Evolutionary conservation across 2,888 invertebrate species (phyloP), one percentile per base, ranked within the genome.

Genomic region (Petrophora chlorosata): DNA sequence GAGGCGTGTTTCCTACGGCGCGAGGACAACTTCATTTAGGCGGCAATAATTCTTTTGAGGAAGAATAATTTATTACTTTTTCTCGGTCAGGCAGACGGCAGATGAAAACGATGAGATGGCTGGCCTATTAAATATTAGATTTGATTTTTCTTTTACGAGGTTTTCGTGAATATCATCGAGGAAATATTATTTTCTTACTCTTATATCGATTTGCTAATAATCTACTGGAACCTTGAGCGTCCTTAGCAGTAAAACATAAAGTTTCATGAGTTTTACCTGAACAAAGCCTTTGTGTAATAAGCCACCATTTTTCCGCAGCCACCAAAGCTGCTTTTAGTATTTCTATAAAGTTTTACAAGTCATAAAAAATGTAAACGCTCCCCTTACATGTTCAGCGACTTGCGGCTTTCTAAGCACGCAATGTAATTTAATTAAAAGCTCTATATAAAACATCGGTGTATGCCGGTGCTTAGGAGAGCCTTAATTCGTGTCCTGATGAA

Each of bases 371-470:
- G 56, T 56, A 65, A 67, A 61, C 53, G 47, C 58, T 52, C 65
- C 65, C 64, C 60, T 61, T 63, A 56, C 63, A 61, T 55, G 56
- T 61, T 56, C 48, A 42, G 34, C 38, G 36, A 36, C 50, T 74
- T 76, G 78, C 70, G 79, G 81, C 68, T 81, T 76, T 70, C 56
- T 60, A 61, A 67, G 73, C 77, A 83, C 83, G 81, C 79, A 67
- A 79, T 70, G 76, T 82, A 80, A 84, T 85, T 85, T 84, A 85
- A 86, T 86, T 85, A 85, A 76, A 82, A 71, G 73, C 72, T 61
- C 67, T 64, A 71, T 78, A 80, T 81, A 81, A 82, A 82, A 83
- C 77, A 79, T 72, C 66, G 72, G 65, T 67, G 69, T 75, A 68
- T 65, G 70, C 70, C 71, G 65, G 73, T 74, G 76, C 78, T 79